phyloP scores from a whole-genome alignment of 2,888 invertebrate species.

The Ceriagrion tenellum region DNA sequence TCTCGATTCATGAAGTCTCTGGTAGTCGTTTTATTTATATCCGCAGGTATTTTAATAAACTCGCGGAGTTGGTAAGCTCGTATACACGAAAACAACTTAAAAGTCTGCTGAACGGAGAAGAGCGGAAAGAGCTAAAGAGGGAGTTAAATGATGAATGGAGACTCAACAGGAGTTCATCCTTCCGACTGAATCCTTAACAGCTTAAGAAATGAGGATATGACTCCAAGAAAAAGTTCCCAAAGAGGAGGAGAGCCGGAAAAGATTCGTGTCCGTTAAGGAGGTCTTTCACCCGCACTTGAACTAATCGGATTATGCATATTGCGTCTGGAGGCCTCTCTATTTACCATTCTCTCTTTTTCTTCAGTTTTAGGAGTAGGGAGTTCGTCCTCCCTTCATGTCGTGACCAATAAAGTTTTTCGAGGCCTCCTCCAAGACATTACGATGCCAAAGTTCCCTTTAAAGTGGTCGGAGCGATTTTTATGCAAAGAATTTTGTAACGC shows the following conservation, averaged over 20 bases:
- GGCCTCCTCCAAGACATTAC: background rate
- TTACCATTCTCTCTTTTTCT: background rate
- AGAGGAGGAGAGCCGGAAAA: background rate
- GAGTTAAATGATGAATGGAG: background rate
- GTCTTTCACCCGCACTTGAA: background rate
- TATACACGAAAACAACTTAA: background rate
- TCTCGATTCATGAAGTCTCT: too few relatives aligned
- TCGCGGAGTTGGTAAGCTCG: too few relatives aligned
- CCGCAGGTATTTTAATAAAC: too few relatives aligned
- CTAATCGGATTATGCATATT: slow-evolving; percentile 60
- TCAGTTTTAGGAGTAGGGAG: background rate
- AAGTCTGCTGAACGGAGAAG: background rate
- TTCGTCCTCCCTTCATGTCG: background rate
- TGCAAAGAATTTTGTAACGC: too few relatives aligned
- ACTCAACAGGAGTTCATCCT: slow-evolving; percentile 2
- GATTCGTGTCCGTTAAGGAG: background rate
- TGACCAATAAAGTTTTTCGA: background rate
- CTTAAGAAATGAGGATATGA: background rate
- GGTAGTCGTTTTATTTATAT: too few relatives aligned
- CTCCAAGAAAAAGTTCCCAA: background rate
- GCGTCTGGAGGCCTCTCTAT: background rate
- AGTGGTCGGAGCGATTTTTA: too few relatives aligned
- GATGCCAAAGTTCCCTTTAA: background rate
- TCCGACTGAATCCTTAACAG: background rate
- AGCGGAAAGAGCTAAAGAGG: background rate